Evolutionary conservation across 2,888 invertebrate genomes (phyloP), one percentile per base, ranked within the genome.

Genomic region (Athalia rosae): DNA sequence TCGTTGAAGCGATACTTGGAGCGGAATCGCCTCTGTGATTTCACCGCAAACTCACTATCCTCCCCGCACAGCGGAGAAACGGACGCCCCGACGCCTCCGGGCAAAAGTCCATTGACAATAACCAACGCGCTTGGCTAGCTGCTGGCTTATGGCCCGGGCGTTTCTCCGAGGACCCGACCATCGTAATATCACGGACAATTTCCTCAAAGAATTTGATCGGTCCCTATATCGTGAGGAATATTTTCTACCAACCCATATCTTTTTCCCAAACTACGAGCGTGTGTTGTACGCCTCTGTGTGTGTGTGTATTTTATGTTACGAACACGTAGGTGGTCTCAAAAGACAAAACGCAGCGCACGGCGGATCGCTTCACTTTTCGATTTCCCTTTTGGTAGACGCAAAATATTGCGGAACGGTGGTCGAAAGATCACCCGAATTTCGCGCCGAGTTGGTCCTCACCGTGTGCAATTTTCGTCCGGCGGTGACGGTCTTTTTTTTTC

Each of bases 131-230:
- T 59, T 45, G 74, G 74, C 74, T 74, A 48, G 59, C 74, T 50
- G 59, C 74, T 62, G 74, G 74, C 61, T 77, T 71, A 59, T 73
- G 73, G 73, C 63, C 77, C 56, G 28, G 62, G 56, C 69, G 58
- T 50, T 28, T 69, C 63, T 71, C 61, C 56, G 63, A 56, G 43
- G 76, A 79, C 77, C 80, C 79, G 81, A 80, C 83, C 83, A 83
- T 86, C 85, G 84, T 85, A 86, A 86, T 86, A 86, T 86, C 85
- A 83, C 85, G 85, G 84, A 84, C 86, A 86, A 86, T 86, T 86
- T 86, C 85, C 85, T 85, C 83, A 77, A 84, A 83, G 85, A 86
- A 86, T 86, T 86, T 84, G 86, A 86, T 86, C 84, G 85, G 81
- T 82, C 83, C 83, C 82, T 83, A 82, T 85, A 82, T 84, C 83